These are phyloP conservation scores for Typhlichthys subterraneus DNA, from an alignment of 2,797 vertebrate genomes.

Conservation along the genomic window DNA sequence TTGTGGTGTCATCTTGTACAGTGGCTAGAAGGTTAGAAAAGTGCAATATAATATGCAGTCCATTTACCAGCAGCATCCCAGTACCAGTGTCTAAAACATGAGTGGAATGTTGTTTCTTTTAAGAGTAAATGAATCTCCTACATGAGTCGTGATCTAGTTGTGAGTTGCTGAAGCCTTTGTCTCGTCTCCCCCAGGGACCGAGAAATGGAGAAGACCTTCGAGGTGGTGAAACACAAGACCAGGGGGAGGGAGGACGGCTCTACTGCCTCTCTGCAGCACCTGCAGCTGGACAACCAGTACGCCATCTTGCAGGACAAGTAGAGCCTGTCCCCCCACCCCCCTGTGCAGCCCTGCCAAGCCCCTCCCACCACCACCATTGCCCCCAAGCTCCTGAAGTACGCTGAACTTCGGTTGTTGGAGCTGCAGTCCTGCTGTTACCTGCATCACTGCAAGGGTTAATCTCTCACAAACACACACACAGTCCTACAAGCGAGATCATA, in stretches of 20 bases:
- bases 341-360: constrained; percentile 80
- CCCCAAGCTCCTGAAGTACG: constrained; percentile 76
- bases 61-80: no score
- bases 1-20: no score
- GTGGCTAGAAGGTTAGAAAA: background rate
- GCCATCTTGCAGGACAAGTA: constrained; percentile 96
- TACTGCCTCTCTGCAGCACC: constrained; percentile 84
- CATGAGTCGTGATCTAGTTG: background rate
- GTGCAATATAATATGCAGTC: no score
- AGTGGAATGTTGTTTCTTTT: no score
- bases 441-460: constrained; percentile 35
- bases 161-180: constrained; percentile 12
- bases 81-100: no score
- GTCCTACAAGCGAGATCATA: constrained; percentile 27
- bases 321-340: constrained; percentile 74
- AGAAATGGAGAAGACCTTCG: constrained; percentile 98
- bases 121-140: no score
- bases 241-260: constrained; percentile 91
- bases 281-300: constrained; percentile 98
- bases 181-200: constrained; percentile 83
- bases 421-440: constrained; percentile 73
- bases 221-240: constrained; percentile 96
- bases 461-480: constrained; percentile 17
- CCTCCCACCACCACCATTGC: constrained; percentile 56
- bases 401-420: constrained; percentile 84